These are phyloP conservation scores for Cacatua alba DNA, from an alignment of 2,113 vertebrate genomes.

Conservation along the genomic window DNA sequence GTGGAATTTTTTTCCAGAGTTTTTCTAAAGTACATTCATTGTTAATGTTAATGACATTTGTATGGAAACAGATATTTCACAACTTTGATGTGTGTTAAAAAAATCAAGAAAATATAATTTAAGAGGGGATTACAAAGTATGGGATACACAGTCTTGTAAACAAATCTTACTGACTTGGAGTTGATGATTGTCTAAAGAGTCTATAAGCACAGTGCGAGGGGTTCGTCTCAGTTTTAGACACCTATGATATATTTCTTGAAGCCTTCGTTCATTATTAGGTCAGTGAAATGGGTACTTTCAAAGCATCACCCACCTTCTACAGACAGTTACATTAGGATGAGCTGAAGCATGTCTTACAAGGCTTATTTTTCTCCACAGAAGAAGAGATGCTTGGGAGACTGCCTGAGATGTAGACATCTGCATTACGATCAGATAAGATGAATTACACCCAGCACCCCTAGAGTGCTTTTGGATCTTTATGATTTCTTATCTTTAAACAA, in stretches of 20 bases:
- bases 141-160: not conserved
- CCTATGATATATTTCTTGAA: not conserved
- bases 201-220: not conserved
- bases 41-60: not conserved
- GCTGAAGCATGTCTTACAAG: not conserved
- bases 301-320: not conserved
- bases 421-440: not conserved
- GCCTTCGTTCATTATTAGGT: not conserved
- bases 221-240: not conserved
- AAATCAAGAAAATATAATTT: not conserved
- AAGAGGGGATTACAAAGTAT: not conserved
- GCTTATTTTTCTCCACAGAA: not conserved
- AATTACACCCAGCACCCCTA: not conserved
- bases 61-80: not conserved
- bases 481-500: not conserved
- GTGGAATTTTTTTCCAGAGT: not conserved
- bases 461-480: not conserved
- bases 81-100: not conserved
- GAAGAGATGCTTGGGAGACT: not conserved
- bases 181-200: not conserved
- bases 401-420: not conserved
- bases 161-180: not conserved
- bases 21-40: not conserved
- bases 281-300: not conserved
- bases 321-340: not conserved